phyloP scores from a whole-genome alignment of 2,797 vertebrate species.

The Semaprochilodus insignis region DNA sequence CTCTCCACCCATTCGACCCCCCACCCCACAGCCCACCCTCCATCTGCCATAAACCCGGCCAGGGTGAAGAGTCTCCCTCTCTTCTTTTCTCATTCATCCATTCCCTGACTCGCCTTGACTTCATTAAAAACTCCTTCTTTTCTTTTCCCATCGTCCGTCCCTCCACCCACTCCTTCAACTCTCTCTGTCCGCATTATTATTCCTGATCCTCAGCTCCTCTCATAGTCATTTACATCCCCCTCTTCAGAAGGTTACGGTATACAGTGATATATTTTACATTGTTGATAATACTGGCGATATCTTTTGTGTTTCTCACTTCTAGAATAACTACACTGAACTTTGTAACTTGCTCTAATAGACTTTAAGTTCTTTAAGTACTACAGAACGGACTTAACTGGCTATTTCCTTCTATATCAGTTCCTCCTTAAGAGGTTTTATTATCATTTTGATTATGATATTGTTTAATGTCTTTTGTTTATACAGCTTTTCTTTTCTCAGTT shows the following conservation, averaged over 20 bases:
- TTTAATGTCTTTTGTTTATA: slow-evolving; percentile 13
- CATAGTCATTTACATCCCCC: slow-evolving; percentile 54
- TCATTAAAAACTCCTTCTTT: slow-evolving; percentile 64
- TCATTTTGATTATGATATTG: slow-evolving; percentile 16
- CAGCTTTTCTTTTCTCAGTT: slow-evolving; percentile 24
- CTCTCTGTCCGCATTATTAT: slow-evolving; percentile 26
- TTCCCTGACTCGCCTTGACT: slow-evolving; percentile 50
- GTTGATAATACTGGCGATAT: too few species aligned
- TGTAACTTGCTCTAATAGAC: neutral
- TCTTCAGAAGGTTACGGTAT: slow-evolving; percentile 56
- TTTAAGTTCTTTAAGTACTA: slow-evolving; percentile 9
- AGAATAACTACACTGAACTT: neutral
- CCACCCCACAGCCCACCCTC: slow-evolving; percentile 46
- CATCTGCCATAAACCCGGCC: slow-evolving; percentile 56
- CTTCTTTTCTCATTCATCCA: slow-evolving; percentile 50
- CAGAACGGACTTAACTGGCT: slow-evolving; percentile 1
- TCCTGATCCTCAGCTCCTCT: slow-evolving; percentile 7
- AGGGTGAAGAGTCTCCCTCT: slow-evolving; percentile 57
- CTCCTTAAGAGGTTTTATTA: slow-evolving; percentile 5
- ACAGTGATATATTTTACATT: neutral
- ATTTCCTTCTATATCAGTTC: neutral
- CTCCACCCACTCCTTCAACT: slow-evolving; percentile 60
- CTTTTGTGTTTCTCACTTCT: neutral
- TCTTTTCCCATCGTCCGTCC: slow-evolving; percentile 63
- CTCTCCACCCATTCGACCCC: slow-evolving; percentile 76